A percentile compares a stretch with the other conserved stretches of the same genome.
phyloP scores from a whole-genome alignment of 2,113 vertebrate species.

The Eretmochelys imbricata region DNA sequence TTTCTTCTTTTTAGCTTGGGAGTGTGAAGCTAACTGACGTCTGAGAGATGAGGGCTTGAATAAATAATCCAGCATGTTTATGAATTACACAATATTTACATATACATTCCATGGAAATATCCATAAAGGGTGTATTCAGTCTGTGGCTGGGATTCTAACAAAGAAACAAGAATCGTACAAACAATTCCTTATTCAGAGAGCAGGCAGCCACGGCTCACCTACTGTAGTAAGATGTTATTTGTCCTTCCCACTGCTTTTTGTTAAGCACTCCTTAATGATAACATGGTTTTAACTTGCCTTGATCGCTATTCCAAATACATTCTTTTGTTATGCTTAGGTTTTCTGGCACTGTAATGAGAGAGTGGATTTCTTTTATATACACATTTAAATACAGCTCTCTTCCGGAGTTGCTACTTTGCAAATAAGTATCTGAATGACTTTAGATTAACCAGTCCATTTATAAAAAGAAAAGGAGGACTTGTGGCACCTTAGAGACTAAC shows the following conservation, averaged over 20 bases:
- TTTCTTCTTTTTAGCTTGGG: not conserved
- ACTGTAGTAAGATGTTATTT: not conserved
- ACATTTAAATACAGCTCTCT: not conserved
- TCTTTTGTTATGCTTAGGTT: not conserved
- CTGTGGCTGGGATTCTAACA: not conserved
- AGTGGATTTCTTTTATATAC: not conserved
- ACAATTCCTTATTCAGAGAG: not conserved
- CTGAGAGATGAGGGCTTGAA: not conserved
- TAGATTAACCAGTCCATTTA: not conserved
- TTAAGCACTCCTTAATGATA: not conserved
- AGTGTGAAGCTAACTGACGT: not conserved
- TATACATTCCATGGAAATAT: not conserved
- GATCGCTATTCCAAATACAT: not conserved
- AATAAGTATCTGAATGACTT: not conserved
- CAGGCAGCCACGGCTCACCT: not conserved
- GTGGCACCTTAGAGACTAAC: too few species aligned
- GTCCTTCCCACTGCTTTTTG: not conserved
- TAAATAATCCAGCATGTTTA: not conserved
- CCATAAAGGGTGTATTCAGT: not conserved
- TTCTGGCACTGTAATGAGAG: not conserved
- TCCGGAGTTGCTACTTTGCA: not conserved
- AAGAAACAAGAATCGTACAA: not conserved
- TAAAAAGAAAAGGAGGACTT: too few species aligned
- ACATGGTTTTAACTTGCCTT: not conserved
- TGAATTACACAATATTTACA: not conserved